Conservation (phyloP, 2,888 invertebrate genomes). For the Calameuta idolon region DNA sequence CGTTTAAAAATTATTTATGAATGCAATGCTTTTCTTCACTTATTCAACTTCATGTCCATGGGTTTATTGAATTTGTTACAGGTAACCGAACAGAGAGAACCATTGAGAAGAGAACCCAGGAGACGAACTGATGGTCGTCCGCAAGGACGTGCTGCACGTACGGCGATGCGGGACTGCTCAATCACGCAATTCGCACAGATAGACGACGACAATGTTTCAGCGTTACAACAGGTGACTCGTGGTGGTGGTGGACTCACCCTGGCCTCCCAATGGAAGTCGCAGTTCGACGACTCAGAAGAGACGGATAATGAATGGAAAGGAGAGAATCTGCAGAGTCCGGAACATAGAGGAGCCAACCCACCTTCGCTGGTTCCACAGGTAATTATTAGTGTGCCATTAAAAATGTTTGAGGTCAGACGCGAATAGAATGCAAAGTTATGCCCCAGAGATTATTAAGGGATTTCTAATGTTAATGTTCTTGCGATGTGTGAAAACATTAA, state of each 20-base stretch:
- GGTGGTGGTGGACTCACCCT: slow-evolving; percentile 88
- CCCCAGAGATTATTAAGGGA: background rate
- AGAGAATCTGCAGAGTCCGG: slow-evolving; percentile 71
- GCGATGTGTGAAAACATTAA: background rate
- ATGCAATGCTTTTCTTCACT: background rate
- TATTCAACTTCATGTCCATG: background rate
- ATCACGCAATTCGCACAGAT: slow-evolving; percentile 92
- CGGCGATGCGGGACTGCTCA: slow-evolving; percentile 80
- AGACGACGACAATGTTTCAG: slow-evolving; percentile 93
- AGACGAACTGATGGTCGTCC: slow-evolving; percentile 56
- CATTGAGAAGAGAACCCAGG: slow-evolving; percentile 59
- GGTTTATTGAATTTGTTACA: slow-evolving; percentile 24
- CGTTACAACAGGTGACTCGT: slow-evolving; percentile 88
- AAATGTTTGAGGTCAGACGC: background rate
- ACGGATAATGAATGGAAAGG: slow-evolving; percentile 96
- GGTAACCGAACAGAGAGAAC: slow-evolving; percentile 65
- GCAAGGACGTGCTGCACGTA: slow-evolving; percentile 62
- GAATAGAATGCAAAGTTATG: background rate
- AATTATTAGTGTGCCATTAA: slow-evolving; percentile 14
- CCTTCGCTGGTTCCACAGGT: slow-evolving; percentile 58
- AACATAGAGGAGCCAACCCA: slow-evolving; percentile 62
- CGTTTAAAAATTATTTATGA: background rate
- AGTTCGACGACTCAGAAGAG: slow-evolving; percentile 95
- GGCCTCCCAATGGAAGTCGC: slow-evolving; percentile 95
- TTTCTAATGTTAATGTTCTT: background rate